A percentile compares a stretch with the other conserved stretches of the same genome.
Evolutionary conservation across 2,113 vertebrate species (phyloP).

Genomic region (Eleginops maclovinus): DNA sequence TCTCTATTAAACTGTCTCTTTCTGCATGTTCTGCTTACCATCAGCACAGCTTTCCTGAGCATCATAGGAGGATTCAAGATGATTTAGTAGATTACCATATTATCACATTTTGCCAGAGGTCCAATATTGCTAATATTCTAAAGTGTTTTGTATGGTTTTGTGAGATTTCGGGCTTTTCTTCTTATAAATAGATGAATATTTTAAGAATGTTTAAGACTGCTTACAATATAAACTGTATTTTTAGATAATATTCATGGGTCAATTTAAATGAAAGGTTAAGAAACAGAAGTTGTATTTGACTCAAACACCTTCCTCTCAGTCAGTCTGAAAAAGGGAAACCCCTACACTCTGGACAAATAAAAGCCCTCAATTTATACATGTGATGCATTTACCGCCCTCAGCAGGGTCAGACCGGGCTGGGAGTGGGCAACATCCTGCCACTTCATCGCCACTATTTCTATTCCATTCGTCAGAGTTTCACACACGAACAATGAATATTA

Average conservation of each 20-base stretch:
- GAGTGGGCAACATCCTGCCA: conserved; percentile 13
- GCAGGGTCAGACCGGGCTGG: not conserved
- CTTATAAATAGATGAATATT: not conserved
- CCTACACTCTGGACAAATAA: not conserved
- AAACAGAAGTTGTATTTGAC: not conserved
- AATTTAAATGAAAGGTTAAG: not conserved
- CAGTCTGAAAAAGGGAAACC: not conserved
- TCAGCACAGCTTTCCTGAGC: not conserved
- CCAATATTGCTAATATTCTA: not conserved
- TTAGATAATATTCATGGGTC: too few species aligned
- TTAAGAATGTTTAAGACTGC: too few species aligned
- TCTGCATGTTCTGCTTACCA: not conserved
- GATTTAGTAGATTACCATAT: not conserved
- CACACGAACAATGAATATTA: conserved; percentile 7
- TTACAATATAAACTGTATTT: too few species aligned
- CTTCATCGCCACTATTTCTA: not conserved
- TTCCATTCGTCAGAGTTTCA: conserved; percentile 11
- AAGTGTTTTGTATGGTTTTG: not conserved
- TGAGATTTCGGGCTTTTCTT: not conserved
- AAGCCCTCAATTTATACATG: not conserved
- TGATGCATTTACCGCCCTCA: not conserved
- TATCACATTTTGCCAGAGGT: not conserved
- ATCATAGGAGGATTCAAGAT: not conserved
- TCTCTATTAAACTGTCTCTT: conserved; percentile 10
- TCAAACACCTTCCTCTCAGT: not conserved